Percentiles rank a stretch among this genome's conserved stretches.
phyloP scores from a whole-genome alignment of 1,140 invertebrate species.

The Helicorthomorpha holstii region DNA sequence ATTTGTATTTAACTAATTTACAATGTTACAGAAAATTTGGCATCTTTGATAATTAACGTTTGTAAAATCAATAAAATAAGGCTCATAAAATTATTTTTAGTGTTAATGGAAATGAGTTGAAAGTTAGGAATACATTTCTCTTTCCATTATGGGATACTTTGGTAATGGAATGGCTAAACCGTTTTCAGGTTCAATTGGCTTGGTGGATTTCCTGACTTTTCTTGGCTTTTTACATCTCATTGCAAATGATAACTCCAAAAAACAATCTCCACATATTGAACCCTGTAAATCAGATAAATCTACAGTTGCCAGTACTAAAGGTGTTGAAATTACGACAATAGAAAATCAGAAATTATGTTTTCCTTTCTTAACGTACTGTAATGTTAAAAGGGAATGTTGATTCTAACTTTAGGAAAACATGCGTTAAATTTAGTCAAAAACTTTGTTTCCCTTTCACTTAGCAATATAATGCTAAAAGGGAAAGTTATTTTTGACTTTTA shows the following conservation, averaged over 20 bases:
- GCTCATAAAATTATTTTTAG: too few species aligned
- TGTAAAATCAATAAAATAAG: too few species aligned
- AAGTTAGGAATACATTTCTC: conserved; percentile 1
- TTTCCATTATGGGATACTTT: background rate
- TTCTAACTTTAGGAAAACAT: background rate
- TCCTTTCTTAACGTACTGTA: background rate
- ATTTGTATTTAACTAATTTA: too few species aligned
- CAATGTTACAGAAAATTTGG: too few species aligned
- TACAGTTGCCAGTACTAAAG: background rate
- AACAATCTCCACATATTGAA: conserved; percentile 2
- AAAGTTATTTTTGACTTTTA: too few species aligned
- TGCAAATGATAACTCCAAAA: conserved; percentile 3
- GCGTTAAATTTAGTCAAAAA: background rate
- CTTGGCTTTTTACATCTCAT: background rate
- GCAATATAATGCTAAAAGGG: background rate
- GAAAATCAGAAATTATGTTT: background rate
- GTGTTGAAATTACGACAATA: background rate
- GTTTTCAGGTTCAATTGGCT: conserved; percentile 6
- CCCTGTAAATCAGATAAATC: background rate
- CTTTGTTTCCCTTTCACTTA: background rate
- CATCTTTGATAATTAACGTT: too few species aligned
- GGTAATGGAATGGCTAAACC: conserved; percentile 1
- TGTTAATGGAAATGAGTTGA: too few species aligned
- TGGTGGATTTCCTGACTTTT: background rate
- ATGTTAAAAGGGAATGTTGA: background rate